Conservation (phyloP, 2,888 invertebrate species). For the Hyposoter didymator region DNA sequence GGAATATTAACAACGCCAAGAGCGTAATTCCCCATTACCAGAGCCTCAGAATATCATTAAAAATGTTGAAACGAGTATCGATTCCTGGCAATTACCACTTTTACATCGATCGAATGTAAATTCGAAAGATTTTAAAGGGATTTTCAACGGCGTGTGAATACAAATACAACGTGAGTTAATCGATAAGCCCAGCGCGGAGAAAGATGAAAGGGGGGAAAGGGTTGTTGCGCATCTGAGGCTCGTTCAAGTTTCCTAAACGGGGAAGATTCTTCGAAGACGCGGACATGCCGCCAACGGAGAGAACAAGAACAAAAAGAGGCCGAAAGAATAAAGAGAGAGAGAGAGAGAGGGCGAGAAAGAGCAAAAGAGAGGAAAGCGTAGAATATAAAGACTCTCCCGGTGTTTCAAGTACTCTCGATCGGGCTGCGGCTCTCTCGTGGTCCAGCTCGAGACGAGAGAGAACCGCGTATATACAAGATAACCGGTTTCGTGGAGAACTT, state of each 20-base stretch:
- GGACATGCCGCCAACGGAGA: slow-evolving; percentile 27
- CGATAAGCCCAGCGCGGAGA: neutral
- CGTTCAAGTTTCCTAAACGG: slow-evolving; percentile 64
- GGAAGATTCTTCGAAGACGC: slow-evolving; percentile 55
- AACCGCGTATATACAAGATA: slow-evolving; percentile 52
- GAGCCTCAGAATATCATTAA: neutral
- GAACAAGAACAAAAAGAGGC: slow-evolving; percentile 43
- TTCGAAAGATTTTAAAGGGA: neutral
- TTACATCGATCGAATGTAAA: neutral
- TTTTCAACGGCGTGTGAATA: neutral
- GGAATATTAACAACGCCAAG: neutral
- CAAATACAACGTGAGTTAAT: slow-evolving; percentile 22
- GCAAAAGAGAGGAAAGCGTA: slow-evolving; percentile 37
- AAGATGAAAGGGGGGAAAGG: slow-evolving; percentile 29
- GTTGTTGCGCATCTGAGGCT: slow-evolving; percentile 40
- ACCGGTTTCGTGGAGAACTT: slow-evolving; percentile 65
- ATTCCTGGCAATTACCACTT: neutral
- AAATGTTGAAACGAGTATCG: neutral
- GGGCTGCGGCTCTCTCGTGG: slow-evolving; percentile 30
- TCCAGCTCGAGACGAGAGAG: slow-evolving; percentile 39
- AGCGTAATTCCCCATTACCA: neutral
- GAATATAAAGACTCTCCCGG: slow-evolving; percentile 60
- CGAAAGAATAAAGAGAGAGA: slow-evolving; percentile 31
- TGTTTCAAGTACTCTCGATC: slow-evolving; percentile 65
- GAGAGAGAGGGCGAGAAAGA: slow-evolving; percentile 38